Base-by-base conservation (phyloP, 1,140 invertebrate species). In the Diprion similis region DNA sequence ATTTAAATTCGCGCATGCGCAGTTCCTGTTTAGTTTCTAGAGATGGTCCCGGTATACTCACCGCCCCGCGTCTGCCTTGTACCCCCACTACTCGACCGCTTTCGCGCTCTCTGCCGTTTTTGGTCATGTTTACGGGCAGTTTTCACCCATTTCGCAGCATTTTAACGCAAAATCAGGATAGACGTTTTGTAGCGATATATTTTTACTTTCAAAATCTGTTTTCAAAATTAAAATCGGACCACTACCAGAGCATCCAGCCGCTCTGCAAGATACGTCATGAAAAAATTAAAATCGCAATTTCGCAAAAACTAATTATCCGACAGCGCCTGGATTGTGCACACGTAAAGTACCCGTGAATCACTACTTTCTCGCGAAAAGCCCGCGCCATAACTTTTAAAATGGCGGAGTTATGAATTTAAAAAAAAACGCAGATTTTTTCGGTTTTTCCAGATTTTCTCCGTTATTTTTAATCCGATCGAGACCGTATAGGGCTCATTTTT, bases 81-180 rank as follows among this genome's bases (percentile, higher is more conserved):
- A 37, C 48, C 48, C 70, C 70, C 46, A 71, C 70, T 18, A 48
- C 18, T 71, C 70, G 59, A 71, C 70, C 46, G 59, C 47, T 71
- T 45, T 59, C 70, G 70, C 46, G 70, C 70, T 18, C 70, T 71
- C 70, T 47, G 51, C 15, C 70, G 47, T 51, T 71, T 71, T 51
- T 18, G 46, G 47, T 51, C 8, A 71, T 51, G 45, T 71, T 71
- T 71, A 18, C 17, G 46, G n/a, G n/a, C n/a, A 18, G 2, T 71
- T 71, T 18, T 71, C 45, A 51, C 47, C 10, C 10, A 48, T 51
- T 73, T 37, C 6, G 24, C 24, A 37, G 24, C 24, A 37, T 37
- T 37, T 37, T 37, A 37, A 37, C 24, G 24, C 66, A 48, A 69
- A 69, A 68, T 51, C 13, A 68, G 19, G 18, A 73, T 70, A 46